Evolutionary conservation across 2,888 invertebrate genomes (phyloP).

Genomic region (Oligia fasciuncula): DNA sequence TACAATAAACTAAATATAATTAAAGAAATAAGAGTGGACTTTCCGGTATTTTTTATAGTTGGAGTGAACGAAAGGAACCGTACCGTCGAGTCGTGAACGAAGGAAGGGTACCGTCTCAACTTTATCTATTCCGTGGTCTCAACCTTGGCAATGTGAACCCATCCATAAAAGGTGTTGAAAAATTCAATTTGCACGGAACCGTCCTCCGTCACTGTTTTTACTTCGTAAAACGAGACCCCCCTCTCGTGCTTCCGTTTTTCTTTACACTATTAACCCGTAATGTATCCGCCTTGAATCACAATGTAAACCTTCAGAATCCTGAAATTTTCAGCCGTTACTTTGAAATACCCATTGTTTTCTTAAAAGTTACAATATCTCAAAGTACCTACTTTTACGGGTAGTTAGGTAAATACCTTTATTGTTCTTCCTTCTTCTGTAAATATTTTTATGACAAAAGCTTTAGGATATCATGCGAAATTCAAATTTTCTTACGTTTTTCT

Average conservation of each 20-base stretch:
- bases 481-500: neutral
- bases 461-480: too few species aligned
- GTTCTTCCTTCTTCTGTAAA: neutral
- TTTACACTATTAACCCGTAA: constrained; percentile 24
- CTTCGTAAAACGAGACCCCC: constrained; percentile 16
- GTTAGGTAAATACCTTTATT: constrained; percentile 7
- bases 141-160: constrained; percentile 15
- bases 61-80: neutral
- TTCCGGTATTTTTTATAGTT: neutral
- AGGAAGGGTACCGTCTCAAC: neutral
- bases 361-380: constrained; percentile 17
- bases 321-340: neutral
- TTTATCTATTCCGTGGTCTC: too few species aligned
- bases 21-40: neutral
- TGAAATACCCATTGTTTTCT: constrained; percentile 30
- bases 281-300: constrained; percentile 34
- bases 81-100: too few species aligned
- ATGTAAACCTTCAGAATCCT: constrained; percentile 17
- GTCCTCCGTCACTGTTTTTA: neutral
- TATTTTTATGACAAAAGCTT: neutral
- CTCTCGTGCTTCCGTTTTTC: neutral
- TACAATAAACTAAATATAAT: neutral
- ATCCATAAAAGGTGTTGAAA: constrained; percentile 9
- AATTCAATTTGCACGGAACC: constrained; percentile 26
- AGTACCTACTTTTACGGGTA: constrained; percentile 28